A percentile compares a stretch with the other conserved stretches of the same genome.
These are phyloP conservation scores for Cotesia glomerata DNA, from an alignment of 1,140 invertebrate species.

Conservation along the genomic window DNA sequence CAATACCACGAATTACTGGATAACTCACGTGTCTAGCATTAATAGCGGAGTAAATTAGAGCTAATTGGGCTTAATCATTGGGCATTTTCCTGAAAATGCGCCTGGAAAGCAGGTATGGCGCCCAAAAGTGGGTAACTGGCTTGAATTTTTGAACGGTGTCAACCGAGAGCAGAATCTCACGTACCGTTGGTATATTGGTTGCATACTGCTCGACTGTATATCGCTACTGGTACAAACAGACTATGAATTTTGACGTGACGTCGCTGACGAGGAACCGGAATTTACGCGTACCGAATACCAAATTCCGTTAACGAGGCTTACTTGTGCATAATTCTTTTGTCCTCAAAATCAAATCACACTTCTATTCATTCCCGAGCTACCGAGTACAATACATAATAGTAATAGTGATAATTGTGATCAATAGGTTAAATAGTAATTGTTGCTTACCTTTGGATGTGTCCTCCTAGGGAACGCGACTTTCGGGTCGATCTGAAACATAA, in stretches of 20 bases:
- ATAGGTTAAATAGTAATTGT: background rate
- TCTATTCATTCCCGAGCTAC: background rate
- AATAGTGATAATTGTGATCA: background rate
- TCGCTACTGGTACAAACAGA: slow-evolving; percentile 19
- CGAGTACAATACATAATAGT: slow-evolving; percentile 21
- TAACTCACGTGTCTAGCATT: too few relatives aligned
- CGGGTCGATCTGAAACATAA: slow-evolving; percentile 93
- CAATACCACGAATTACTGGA: too few relatives aligned
- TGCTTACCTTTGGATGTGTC: slow-evolving; percentile 96
- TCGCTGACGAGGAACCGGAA: slow-evolving; percentile 10
- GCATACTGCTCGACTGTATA: too few relatives aligned
- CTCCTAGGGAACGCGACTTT: slow-evolving; percentile 99
- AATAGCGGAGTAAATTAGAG: slow-evolving; percentile 41
- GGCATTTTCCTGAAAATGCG: slow-evolving; percentile 28
- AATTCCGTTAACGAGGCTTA: slow-evolving; percentile 15
- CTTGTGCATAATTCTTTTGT: slow-evolving; percentile 26
- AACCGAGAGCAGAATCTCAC: slow-evolving; percentile 12
- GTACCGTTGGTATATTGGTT: slow-evolving; percentile 21
- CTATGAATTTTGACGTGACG: slow-evolving; percentile 14
- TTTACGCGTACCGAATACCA: slow-evolving; percentile 17
- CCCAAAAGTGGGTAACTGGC: background rate
- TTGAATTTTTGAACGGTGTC: slow-evolving; percentile 12
- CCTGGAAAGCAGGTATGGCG: background rate
- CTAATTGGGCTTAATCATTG: slow-evolving; percentile 52
- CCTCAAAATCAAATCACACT: background rate